These are phyloP conservation scores for Drosophila affinis DNA, from an alignment of 2,888 invertebrate genomes.

Conservation along the genomic window DNA sequence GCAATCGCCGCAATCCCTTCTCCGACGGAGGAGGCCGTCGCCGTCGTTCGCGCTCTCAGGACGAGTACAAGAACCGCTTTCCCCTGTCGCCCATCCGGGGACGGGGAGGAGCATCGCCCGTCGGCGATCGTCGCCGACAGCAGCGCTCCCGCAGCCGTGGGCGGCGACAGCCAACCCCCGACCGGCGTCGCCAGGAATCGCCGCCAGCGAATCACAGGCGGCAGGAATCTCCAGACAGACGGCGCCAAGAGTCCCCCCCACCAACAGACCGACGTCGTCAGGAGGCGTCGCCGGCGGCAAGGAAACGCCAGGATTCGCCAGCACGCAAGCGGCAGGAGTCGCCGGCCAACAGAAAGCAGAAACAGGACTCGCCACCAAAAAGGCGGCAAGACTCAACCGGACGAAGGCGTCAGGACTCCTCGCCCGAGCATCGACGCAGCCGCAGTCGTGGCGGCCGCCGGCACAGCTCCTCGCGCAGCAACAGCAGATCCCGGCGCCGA, in stretches of 20 bases:
- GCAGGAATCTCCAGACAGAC: slow-evolving; percentile 36
- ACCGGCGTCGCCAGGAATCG: slow-evolving; percentile 19
- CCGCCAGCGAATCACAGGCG: not conserved
- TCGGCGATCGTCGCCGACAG: slow-evolving; percentile 67
- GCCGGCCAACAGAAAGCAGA: not conserved
- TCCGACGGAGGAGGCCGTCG: slow-evolving; percentile 78
- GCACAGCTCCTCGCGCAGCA: slow-evolving; percentile 56
- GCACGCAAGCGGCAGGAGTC: slow-evolving; percentile 36
- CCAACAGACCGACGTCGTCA: not conserved
- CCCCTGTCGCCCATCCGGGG: slow-evolving; percentile 78
- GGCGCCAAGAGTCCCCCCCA: slow-evolving; percentile 18
- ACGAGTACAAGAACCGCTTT: slow-evolving; percentile 80
- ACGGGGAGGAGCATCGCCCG: slow-evolving; percentile 65
- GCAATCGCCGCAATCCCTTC: slow-evolving; percentile 79
- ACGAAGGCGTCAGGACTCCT: slow-evolving; percentile 49
- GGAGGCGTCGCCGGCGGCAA: slow-evolving; percentile 13
- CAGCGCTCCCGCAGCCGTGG: slow-evolving; percentile 65
- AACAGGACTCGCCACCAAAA: slow-evolving; percentile 48
- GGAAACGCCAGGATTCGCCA: slow-evolving; percentile 25
- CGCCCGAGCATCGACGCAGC: slow-evolving; percentile 33
- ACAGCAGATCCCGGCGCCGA: slow-evolving; percentile 52
- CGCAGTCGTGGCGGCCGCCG: slow-evolving; percentile 59
- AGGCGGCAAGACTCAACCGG: slow-evolving; percentile 52
- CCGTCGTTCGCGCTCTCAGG: slow-evolving; percentile 78
- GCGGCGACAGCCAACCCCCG: slow-evolving; percentile 50